Base-by-base conservation (phyloP, 2,113 vertebrate species). In the Mohoua ochrocephala region DNA sequence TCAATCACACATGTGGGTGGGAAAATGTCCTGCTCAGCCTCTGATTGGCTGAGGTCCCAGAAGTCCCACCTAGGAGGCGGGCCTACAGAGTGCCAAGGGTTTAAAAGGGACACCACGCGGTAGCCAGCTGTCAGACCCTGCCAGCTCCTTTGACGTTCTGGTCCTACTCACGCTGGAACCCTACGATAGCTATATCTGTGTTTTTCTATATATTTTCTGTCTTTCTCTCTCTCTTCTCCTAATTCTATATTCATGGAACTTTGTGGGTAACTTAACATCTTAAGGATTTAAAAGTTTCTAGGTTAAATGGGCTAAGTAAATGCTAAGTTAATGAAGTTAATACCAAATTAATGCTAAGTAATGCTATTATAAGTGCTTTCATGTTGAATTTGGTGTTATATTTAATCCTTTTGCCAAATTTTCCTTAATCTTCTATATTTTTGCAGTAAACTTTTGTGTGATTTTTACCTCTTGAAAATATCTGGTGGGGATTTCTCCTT, bases 121-220 rank as follows among this genome's bases (percentile, higher is more conserved):
- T n/a, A n/a, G n/a, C n/a, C n/a, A n/a, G 13, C 28, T 11, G 27
- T 7, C 6, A 30, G 15, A 31, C 11, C 10, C 2, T 54, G 18
- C 18, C 7, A 8, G 30, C 30, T 54, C 5, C 5, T 13, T 13
- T 8, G 7, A 19, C 4, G 7, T 21, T 13, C 4, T 33, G 18
- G 11, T 33, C 2, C 2, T 6, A 19, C 17, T 13, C 6, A 8
- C 9, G 56, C 56, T 2, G 4, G 14, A 35, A 11, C 33, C 56
- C n/a, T 57, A 15, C 9, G 14, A 22, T 24, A 35, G 22, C 33
- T 35, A 10, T 23, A 35, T 4, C 30, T 54, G 13, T 35, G 56
- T 10, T 23, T 57, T 27, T 18, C 30, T 54, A 9, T 13, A 9
- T 54, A 33, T 54, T 54, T 33, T 60, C 24, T 39, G 59, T 39